Base-by-base conservation (phyloP, 2,888 invertebrate species). In the Oscheius sp. region DNA sequence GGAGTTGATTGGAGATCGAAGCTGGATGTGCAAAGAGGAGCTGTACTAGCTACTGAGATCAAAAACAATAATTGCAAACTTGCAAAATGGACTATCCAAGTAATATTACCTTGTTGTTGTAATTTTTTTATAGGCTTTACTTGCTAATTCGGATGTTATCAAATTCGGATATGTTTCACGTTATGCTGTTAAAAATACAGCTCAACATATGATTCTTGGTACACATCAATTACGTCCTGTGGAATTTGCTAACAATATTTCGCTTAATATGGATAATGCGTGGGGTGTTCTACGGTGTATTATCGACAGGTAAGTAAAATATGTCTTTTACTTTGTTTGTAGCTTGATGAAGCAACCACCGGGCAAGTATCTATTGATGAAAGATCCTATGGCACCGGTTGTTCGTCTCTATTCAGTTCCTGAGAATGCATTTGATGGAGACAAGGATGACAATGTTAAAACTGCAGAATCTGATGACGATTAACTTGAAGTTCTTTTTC, bases 111-210 rank as follows among this genome's bases (percentile, higher is more conserved):
- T 1, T 32, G 4, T 54, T 47, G 32, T 54, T 8, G 32, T 32
- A 20, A 30, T 6, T 12, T 28, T 17, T 17, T 20, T 73, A 17
- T 67, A 80, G 70, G 93, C 95, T 5, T 89, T 95, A 8, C 89
- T 96, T 20, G 95, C 96, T 66, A 95, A 96, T 33, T 95, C 95
- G 4, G 95, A 97, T 89, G 94, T 95, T 87, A 91, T 98, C 81
- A 98, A 98, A 89, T 94, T 98, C 88, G 98, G 97, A 83, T 98
- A 96, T 89, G 98, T 98, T n/a, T 96, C 96, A 1, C 92, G 98
- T 72, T 90, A 92, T 2, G 93, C 93, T 86, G 92, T 94, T 8
- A 91, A 95, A 38, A 97, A 97, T 88, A 94, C 95, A 75, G 91
- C 94, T 72, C 94, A 94, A 38, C 80, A 80, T 63, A 73, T 72